Evolutionary conservation across 1,140 invertebrate genomes (phyloP).

Genomic region (Campodea augens): DNA sequence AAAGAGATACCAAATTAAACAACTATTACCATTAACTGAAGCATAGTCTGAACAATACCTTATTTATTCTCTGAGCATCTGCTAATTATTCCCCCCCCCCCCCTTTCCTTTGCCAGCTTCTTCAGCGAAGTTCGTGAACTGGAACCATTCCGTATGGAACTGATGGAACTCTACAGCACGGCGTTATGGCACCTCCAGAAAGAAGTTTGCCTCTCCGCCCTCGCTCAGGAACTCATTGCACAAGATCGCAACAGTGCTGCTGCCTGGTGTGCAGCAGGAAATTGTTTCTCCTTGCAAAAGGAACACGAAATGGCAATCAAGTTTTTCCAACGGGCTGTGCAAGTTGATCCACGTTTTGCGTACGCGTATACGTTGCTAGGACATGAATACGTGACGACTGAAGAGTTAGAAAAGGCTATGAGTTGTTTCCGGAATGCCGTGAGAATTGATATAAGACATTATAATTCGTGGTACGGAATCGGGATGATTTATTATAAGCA

Average conservation of each 20-base stretch:
- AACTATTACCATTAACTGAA: no score
- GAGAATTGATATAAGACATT: slow-evolving; percentile 77
- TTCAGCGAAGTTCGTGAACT: slow-evolving; percentile 57
- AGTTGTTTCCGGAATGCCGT: slow-evolving; percentile 85
- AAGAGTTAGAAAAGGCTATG: slow-evolving; percentile 92
- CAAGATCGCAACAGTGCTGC: slow-evolving; percentile 54
- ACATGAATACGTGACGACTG: slow-evolving; percentile 89
- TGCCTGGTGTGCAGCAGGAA: slow-evolving; percentile 91
- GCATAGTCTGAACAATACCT: no score
- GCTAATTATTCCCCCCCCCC: no score
- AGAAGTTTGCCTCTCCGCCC: slow-evolving; percentile 67
- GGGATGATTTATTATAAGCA: slow-evolving; percentile 97
- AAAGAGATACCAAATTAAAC: no score
- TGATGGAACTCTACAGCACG: slow-evolving; percentile 92
- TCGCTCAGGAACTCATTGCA: slow-evolving; percentile 69
- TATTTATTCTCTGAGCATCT: no score
- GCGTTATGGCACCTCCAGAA: slow-evolving; percentile 92
- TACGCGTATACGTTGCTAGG: slow-evolving; percentile 95
- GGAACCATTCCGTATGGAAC: slow-evolving; percentile 67
- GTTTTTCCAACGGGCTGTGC: slow-evolving; percentile 90
- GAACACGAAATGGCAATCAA: slow-evolving; percentile 97
- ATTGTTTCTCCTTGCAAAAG: slow-evolving; percentile 92
- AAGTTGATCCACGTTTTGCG: slow-evolving; percentile 78
- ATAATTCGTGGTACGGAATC: slow-evolving; percentile 97
- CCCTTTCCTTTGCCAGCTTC: no score